Percentiles rank a stretch among this genome's conserved stretches.
Conservation (phyloP, 2,113 vertebrate genomes). For the Nothoprocta pentlandii region DNA sequence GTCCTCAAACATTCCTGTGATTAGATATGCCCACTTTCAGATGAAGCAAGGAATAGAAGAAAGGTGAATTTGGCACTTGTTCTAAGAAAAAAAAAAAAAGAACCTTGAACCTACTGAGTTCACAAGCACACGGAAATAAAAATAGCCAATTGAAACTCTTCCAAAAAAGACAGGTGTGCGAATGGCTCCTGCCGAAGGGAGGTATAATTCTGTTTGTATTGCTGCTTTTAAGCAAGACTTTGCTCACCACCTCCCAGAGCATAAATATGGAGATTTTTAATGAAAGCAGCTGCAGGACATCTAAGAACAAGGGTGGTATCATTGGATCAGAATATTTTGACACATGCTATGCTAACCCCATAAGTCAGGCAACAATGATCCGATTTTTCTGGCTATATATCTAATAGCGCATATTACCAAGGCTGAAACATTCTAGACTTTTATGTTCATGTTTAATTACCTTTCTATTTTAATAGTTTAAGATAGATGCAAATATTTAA, state of each 20-base stretch:
- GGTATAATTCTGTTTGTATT: constrained; percentile 42
- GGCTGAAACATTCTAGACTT: background rate
- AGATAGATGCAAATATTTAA: background rate
- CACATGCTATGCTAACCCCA: background rate
- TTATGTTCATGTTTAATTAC: background rate
- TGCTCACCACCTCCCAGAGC: background rate
- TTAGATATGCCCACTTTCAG: constrained; percentile 12
- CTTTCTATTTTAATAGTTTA: background rate
- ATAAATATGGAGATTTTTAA: constrained; percentile 49
- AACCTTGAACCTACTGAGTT: constrained; percentile 18
- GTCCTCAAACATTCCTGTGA: constrained; percentile 11
- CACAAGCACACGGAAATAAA: constrained; percentile 48
- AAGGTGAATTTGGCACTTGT: constrained; percentile 10
- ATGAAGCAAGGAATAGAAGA: background rate
- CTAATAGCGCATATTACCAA: background rate
- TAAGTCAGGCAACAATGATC: background rate
- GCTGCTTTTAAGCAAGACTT: background rate
- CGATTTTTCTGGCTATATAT: background rate
- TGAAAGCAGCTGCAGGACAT: constrained; percentile 17
- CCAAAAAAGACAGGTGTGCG: constrained; percentile 76
- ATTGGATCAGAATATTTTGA: constrained; percentile 5
- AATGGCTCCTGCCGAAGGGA: constrained; percentile 29
- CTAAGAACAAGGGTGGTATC: background rate
- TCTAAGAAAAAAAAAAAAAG: background rate
- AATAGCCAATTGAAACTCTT: constrained; percentile 64